Percentiles rank a stretch among this genome's conserved stretches.
phyloP scores from a whole-genome alignment of 2,113 vertebrate species.

The Ctenodactylus gundi region DNA sequence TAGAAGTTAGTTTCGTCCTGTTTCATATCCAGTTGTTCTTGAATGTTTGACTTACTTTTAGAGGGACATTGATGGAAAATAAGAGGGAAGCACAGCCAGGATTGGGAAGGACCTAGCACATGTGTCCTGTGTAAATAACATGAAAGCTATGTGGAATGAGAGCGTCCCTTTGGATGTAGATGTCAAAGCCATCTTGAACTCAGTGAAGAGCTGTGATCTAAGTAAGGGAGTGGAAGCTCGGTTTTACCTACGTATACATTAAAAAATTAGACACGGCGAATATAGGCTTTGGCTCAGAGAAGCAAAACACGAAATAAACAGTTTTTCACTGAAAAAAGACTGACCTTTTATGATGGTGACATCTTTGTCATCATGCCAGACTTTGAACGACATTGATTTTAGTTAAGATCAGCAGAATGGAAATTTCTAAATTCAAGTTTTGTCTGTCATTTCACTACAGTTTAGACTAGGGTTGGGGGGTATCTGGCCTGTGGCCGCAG shows the following conservation, averaged over 20 bases:
- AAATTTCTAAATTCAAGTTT: not conserved
- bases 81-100: not conserved
- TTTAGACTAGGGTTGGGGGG: not conserved
- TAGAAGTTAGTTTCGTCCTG: not conserved
- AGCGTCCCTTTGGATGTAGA: not conserved
- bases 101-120: not conserved
- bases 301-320: not conserved
- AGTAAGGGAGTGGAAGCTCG: not conserved
- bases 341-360: not conserved
- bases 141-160: not conserved
- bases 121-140: not conserved
- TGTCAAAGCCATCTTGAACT: not conserved
- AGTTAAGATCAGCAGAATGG: not conserved
- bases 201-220: not conserved
- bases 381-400: not conserved
- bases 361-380: not conserved
- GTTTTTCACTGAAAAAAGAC: not conserved
- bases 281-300: not conserved
- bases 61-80: not conserved
- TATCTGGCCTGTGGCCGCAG: too few relatives aligned
- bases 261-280: not conserved
- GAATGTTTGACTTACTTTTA: not conserved
- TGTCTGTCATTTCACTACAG: not conserved
- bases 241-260: not conserved
- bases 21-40: not conserved